Percentiles rank a stretch among this genome's conserved stretches.
These are phyloP conservation scores for Pitta sordida DNA, from an alignment of 2,113 vertebrate genomes.

Conservation along the genomic window DNA sequence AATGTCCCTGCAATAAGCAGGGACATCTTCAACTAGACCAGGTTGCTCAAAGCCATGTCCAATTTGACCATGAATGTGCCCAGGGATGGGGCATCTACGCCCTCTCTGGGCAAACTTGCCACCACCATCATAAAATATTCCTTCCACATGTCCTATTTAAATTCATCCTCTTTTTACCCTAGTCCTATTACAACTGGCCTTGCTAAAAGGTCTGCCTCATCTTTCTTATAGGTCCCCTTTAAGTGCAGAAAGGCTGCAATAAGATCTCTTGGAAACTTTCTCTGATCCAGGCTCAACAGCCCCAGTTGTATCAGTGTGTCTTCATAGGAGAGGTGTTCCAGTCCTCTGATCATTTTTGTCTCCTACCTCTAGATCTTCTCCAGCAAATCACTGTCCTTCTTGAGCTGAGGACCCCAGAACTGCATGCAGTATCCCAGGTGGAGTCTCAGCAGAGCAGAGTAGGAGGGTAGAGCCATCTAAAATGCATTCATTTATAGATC, in stretches of 20 bases:
- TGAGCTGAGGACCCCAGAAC: neutral
- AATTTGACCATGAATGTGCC: neutral
- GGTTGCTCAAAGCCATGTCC: neutral
- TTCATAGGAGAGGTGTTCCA: neutral
- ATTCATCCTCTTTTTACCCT: neutral
- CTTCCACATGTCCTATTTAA: neutral
- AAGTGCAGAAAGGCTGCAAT: fast-evolving
- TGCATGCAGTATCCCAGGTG: fast-evolving
- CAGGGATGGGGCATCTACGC: neutral
- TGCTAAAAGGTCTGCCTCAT: neutral
- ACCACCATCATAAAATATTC: neutral
- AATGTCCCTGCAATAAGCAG: fast-evolving
- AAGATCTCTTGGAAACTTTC: neutral
- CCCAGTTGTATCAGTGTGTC: neutral
- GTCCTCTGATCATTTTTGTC: neutral
- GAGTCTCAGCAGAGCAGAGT: neutral
- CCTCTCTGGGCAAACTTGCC: neutral
- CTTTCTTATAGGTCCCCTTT: neutral
- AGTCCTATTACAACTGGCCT: neutral
- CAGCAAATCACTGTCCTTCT: neutral
- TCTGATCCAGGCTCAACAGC: neutral
- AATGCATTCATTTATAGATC: neutral
- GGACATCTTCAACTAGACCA: neutral
- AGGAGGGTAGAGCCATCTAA: neutral
- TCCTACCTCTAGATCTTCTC: neutral